Base-by-base conservation (phyloP, 2,888 invertebrate species). In the Drosophila suboccidentalis region DNA sequence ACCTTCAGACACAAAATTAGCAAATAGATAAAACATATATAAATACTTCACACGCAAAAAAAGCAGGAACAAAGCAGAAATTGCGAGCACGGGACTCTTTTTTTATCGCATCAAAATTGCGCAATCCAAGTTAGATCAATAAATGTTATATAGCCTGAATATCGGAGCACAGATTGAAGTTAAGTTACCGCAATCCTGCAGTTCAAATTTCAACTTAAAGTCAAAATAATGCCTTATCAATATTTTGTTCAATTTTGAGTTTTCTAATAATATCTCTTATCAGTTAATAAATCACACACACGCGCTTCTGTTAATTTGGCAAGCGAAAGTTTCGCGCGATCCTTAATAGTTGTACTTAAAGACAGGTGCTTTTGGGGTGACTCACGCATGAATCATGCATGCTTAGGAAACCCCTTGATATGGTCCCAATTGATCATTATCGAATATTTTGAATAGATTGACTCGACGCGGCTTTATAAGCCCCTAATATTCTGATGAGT, bases 1-100 rank as follows among this genome's bases (percentile, higher is more conserved):
- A 89, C 82, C 82, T 89, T 83, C 89, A 87, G 60, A 32, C 85
- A 70, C 81, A 71, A 83, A 87, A 68, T 89, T 84, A 74, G 89
- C 87, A 62, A 80, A 70, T 63, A 76, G 80, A 80, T 76, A 76
- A 80, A 83, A 83, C 50, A 62, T 32, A 62, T 38, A 41, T 54
- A 61, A 78, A 63, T 63, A 77, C 58, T 60, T 71, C 51, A 39
- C 36, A 65, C 44, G 41, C 22, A 41, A 54, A 26, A 39, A 32
- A 53, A 29, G 26, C 26, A 29, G 43, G 32, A 26, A 55, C 29
- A 53, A 58, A 44, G 44, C 26, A 3, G 38, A 62, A 49, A 73
- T 77, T 39, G 47, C 47, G 8, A 19, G 41, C 68, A 60, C 55
- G 75, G 60, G 53, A 79, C 64, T 73, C 38, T 65, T 62, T 61